Base-by-base conservation (phyloP, 2,797 vertebrate species). In the Chaunax sp. region DNA sequence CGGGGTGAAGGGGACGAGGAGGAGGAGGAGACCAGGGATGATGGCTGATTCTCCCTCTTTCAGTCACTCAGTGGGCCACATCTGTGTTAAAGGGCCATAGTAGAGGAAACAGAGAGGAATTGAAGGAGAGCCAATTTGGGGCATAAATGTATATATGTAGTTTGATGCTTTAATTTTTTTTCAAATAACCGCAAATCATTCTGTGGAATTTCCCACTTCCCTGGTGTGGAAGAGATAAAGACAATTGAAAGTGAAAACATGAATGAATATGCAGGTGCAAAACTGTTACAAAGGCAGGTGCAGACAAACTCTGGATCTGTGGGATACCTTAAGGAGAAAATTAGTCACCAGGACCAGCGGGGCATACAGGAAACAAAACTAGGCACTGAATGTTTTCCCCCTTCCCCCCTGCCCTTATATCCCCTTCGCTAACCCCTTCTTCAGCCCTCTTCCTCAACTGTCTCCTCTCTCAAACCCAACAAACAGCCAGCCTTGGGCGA, bases 1-100 rank as follows among this genome's bases (percentile, higher is more conserved):
- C 85, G 41, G 81, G 83, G 82, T 82, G 78, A 86, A 81, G 73
- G 86, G 82, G 69, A 79, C 69, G 77, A 82, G 63, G 77, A 82
- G 79, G 80, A 79, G 80, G 80, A 82, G 78, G 78, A 77, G 78
- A 72, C 71, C 60, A 76, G 72, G 75, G 83, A 89, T 64, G 69
- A 73, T 57, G 80, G 80, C 69, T 59, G 68, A 69, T 68, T 75
- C 75, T 62, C 59, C 55, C 35, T 65, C 69, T 68, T 71, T 73
- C 54, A 28, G 65, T 80, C 65, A 66, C 72, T 81, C 53, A 22
- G 53, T 28, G 41, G 62, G 72, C 63, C 80, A 86, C 85, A 88
- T 87, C 84, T 89, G 85, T 71, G 81, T 80, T 76, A 64, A 71
- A 65, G 59, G 62, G 56, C 59, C 79, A 82, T 69, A 71, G 69